These are phyloP conservation scores for Andrena haemorrhoa DNA, from an alignment of 2,888 invertebrate species.

Conservation along the genomic window DNA sequence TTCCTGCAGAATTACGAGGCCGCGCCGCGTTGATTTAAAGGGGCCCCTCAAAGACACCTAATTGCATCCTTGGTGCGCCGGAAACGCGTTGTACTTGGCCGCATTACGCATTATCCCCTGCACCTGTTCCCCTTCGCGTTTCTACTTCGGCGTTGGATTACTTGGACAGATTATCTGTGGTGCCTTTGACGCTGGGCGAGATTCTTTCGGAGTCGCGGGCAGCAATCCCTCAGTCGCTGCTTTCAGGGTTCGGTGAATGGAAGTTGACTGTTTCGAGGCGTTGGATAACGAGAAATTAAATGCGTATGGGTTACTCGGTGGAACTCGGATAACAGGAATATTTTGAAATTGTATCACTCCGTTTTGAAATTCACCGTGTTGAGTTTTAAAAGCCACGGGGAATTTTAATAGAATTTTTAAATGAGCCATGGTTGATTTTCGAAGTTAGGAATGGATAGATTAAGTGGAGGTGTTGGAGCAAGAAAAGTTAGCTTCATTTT, in stretches of 20 bases:
- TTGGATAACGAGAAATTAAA: too few species aligned
- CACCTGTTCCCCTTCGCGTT: slow-evolving; percentile 55
- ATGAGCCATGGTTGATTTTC: too few species aligned
- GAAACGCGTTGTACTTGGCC: slow-evolving; percentile 58
- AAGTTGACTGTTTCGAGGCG: too few species aligned
- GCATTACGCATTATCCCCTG: slow-evolving; percentile 51
- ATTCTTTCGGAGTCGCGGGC: neutral
- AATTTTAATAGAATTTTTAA: too few species aligned
- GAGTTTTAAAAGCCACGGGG: too few species aligned
- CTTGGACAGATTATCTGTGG: slow-evolving; percentile 3
- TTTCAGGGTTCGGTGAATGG: too few species aligned
- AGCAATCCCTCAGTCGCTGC: too few species aligned
- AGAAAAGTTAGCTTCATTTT: neutral
- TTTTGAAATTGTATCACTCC: too few species aligned
- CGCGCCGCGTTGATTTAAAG: slow-evolving; percentile 60
- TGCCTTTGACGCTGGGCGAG: neutral
- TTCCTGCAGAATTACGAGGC: slow-evolving; percentile 26
- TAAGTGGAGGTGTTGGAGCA: neutral
- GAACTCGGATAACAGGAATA: too few species aligned
- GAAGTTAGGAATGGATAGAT: neutral
- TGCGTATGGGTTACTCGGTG: too few species aligned
- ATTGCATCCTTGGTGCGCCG: slow-evolving; percentile 64
- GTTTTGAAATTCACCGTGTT: too few species aligned
- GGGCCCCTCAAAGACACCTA: slow-evolving; percentile 60
- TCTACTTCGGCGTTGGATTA: slow-evolving; percentile 25